Conservation (phyloP, 2,797 vertebrate genomes). For the Sebastes reedi region DNA sequence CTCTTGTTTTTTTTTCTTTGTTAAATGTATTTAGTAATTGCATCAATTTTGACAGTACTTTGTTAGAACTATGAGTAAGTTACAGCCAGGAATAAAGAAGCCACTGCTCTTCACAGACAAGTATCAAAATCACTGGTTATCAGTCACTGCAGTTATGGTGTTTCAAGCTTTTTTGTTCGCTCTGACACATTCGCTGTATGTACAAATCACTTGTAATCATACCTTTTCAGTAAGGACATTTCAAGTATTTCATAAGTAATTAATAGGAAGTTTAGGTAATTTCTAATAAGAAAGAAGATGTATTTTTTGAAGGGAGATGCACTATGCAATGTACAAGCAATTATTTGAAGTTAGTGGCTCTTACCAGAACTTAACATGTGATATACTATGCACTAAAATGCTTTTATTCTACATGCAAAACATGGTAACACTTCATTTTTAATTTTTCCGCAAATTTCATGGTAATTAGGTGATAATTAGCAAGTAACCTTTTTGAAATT, state of each 20-base stretch:
- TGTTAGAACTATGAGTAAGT: not conserved
- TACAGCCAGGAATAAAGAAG: not conserved
- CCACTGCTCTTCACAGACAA: not conserved
- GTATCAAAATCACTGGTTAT: not conserved
- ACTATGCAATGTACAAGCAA: not conserved
- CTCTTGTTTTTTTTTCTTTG: not conserved
- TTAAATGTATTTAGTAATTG: not conserved
- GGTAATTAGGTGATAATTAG: no score
- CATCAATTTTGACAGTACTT: not conserved
- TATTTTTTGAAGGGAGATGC: not conserved
- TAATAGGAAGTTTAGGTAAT: not conserved
- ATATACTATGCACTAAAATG: not conserved
- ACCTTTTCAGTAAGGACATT: not conserved
- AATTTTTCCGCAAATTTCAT: no score
- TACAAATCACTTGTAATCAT: not conserved
- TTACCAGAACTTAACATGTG: not conserved
- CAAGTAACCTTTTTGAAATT: no score
- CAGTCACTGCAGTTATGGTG: not conserved
- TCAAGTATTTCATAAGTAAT: no score
- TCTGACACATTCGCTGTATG: no score
- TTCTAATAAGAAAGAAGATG: not conserved
- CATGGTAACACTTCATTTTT: no score
- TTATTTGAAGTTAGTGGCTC: not conserved
- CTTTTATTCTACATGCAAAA: no score
- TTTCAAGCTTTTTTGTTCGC: not conserved